Percentiles rank a stretch among this genome's conserved stretches.
Conservation (phyloP, 2,888 invertebrate genomes). For the Archips xylosteana region DNA sequence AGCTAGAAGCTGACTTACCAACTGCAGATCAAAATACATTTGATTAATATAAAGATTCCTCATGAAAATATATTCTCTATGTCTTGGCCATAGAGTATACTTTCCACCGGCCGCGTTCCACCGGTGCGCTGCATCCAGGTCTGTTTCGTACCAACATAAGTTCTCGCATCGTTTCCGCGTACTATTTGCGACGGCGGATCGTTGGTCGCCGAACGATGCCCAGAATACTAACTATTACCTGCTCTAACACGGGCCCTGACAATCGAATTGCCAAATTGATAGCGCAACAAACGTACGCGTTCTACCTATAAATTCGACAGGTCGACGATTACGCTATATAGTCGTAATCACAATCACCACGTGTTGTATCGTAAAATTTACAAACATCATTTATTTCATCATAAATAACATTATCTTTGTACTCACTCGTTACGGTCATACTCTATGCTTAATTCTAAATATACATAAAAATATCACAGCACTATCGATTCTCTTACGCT, state of each 20-base stretch:
- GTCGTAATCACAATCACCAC: conserved; percentile 12
- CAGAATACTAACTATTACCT: conserved; percentile 35
- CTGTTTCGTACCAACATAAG: conserved; percentile 6
- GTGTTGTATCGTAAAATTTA: conserved; percentile 30
- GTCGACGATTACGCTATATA: conserved; percentile 29
- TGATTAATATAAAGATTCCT: conserved; percentile 4
- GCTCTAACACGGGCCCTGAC: conserved; percentile 37
- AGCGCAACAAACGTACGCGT: conserved; percentile 39
- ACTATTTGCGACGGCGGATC: not conserved
- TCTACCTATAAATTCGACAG: conserved; percentile 41
- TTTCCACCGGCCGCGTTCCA: conserved; percentile 12
- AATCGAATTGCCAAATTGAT: conserved; percentile 42
- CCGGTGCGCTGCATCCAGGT: not conserved
- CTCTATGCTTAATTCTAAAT: conserved; percentile 77
- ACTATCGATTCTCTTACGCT: conserved; percentile 85
- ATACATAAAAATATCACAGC: conserved; percentile 86
- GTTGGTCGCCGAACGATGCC: conserved; percentile 24
- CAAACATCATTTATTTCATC: conserved; percentile 49
- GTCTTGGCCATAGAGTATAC: conserved; percentile 23
- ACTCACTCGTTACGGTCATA: conserved; percentile 76
- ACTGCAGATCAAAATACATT: conserved; percentile 1
- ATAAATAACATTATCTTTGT: conserved; percentile 75
- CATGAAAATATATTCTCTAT: conserved; percentile 26
- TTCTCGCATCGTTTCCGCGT: not conserved
- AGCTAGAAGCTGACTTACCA: not conserved